Conservation (phyloP, 2,113 vertebrate species). For the Passer domesticus region DNA sequence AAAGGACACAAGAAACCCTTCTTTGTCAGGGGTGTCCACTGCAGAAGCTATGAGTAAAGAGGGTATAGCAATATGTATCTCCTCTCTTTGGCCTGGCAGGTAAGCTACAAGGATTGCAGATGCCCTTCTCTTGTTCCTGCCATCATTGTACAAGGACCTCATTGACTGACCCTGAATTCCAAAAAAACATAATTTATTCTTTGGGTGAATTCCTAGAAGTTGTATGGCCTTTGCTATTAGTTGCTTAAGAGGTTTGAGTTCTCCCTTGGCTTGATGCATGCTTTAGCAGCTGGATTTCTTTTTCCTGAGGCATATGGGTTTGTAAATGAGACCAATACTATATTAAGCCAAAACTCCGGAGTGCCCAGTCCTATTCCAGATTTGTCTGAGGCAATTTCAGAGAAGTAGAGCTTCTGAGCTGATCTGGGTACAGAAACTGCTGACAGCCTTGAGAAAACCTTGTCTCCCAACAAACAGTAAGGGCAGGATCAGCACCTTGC, state of each 20-base stretch:
- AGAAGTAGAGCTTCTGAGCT: not conserved
- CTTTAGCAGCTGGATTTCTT: not conserved
- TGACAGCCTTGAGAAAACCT: not conserved
- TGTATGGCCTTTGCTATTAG: not conserved
- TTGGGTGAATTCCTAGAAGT: not conserved
- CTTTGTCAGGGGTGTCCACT: not conserved
- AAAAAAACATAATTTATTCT: not conserved
- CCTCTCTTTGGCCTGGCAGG: not conserved
- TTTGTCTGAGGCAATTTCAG: not conserved
- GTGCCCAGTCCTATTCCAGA: not conserved
- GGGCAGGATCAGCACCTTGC: not conserved
- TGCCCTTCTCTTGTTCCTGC: not conserved
- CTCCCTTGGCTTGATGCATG: not conserved
- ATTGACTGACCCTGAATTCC: not conserved
- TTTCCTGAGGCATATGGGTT: not conserved
- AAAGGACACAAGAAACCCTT: not conserved
- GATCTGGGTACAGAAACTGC: not conserved
- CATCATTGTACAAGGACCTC: not conserved
- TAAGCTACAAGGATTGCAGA: not conserved
- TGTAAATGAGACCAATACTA: not conserved
- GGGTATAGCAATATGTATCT: rapidly evolving
- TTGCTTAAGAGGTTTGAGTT: not conserved
- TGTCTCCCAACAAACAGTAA: not conserved
- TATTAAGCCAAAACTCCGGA: not conserved
- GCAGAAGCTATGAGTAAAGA: not conserved